Evolutionary conservation across 2,888 invertebrate species (phyloP).

Genomic region (Ametastegia equiseti): DNA sequence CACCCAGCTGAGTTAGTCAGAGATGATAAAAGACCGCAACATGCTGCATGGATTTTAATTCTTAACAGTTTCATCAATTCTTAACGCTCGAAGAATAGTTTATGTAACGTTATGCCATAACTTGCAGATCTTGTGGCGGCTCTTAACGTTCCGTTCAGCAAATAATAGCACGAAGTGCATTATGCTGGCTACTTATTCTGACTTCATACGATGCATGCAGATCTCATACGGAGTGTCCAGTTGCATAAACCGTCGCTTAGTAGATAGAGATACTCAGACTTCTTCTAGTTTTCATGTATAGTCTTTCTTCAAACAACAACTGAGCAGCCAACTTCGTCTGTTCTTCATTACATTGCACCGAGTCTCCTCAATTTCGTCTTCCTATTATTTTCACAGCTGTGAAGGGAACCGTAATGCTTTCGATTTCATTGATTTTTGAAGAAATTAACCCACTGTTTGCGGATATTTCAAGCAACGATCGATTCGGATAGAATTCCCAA

Average conservation of each 20-base stretch:
- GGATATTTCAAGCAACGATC: no score
- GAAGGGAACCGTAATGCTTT: not conserved
- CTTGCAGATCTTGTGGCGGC: not conserved
- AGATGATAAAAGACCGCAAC: not conserved
- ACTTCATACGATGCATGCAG: conserved; percentile 26
- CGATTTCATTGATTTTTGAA: not conserved
- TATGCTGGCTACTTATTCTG: not conserved
- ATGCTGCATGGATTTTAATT: not conserved
- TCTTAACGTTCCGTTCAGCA: conserved; percentile 11
- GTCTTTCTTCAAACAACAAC: not conserved
- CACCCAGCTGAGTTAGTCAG: not conserved
- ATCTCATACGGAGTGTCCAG: conserved; percentile 28
- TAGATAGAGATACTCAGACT: conserved; percentile 6
- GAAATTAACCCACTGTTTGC: not conserved
- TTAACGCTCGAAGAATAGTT: not conserved
- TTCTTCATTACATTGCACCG: not conserved
- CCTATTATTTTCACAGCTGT: conserved; percentile 15
- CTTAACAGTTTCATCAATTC: conserved; percentile 12
- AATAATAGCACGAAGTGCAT: conserved; percentile 19
- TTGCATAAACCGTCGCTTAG: conserved; percentile 12
- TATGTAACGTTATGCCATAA: not conserved
- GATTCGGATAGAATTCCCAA: no score
- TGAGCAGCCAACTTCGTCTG: not conserved
- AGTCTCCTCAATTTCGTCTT: not conserved
- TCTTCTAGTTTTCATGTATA: not conserved